phyloP scores from a whole-genome alignment of 1,140 invertebrate genomes.

The Drosophila ambigua region DNA sequence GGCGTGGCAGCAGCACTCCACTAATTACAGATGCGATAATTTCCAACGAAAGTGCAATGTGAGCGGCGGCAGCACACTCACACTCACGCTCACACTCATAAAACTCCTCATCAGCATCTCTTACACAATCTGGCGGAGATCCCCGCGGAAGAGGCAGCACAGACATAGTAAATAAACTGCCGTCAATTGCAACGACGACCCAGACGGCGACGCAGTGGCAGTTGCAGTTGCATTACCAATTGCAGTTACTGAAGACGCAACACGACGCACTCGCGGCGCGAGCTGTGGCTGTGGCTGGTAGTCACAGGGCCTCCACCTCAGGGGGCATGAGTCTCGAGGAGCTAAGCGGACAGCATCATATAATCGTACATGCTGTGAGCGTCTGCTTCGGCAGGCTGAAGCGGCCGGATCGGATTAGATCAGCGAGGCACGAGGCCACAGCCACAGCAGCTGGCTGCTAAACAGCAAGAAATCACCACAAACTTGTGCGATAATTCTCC shows the following conservation, averaged over 20 bases:
- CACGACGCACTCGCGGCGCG: slow-evolving; percentile 12
- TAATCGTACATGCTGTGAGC: neutral
- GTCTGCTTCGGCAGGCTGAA: too few species aligned
- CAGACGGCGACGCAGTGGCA: slow-evolving; percentile 12
- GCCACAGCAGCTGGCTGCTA: neutral
- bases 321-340: neutral
- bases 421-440: neutral
- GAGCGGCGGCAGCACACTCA: neutral
- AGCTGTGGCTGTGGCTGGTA: too few species aligned
- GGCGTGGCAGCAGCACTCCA: slow-evolving; percentile 13
- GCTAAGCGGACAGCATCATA: neutral
- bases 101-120: slow-evolving; percentile 32
- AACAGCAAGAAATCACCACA: too few species aligned
- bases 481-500: neutral
- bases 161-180: slow-evolving; percentile 30
- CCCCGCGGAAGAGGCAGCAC: slow-evolving; percentile 7
- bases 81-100: slow-evolving; percentile 1
- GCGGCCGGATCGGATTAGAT: too few species aligned
- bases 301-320: neutral
- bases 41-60: slow-evolving; percentile 31
- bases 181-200: slow-evolving; percentile 37
- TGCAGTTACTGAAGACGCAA: slow-evolving; percentile 25
- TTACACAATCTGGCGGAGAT: slow-evolving; percentile 21
- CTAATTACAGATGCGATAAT: slow-evolving; percentile 30
- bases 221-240: slow-evolving; percentile 8